Evolutionary conservation across 2,113 vertebrate species (phyloP), one percentile per base, ranked within the genome.

Genomic region (Clarias batrachus): DNA sequence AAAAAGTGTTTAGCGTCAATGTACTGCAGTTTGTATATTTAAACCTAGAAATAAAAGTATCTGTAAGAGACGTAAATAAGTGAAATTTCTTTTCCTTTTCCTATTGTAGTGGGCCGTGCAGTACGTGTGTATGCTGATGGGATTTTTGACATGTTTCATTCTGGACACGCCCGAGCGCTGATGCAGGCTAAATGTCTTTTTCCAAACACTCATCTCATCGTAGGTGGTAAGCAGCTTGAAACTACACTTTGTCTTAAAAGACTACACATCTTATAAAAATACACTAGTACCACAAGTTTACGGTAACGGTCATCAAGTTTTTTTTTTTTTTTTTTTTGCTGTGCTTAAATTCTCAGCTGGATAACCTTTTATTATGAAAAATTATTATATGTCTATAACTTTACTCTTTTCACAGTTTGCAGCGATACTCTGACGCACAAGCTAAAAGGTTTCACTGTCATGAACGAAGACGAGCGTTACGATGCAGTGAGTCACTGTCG

Each of bases 161-260:
- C 97, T 11, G 98, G 98, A 90, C 98, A 99, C 11, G 98, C 98
- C 91, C 96, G 98, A 82, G 98, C 98, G 54, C 95, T 99, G 90
- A 99, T 99, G 98, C 98, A 99, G 93, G 98, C 98, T 0, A 99
- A 99, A 94, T 95, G 96, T 91, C 98, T 99, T 90, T 99, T 99
- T 91, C 98, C 98, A 85, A 99, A 99, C 90, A 99, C 98, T 17
- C 97, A 99, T 92, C 97, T 99, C 93, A 99, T 99, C 71, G 98
- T 99, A 0, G 98, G 98, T 92, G 97, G 98, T 98, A 94, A 96
- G 96, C 78, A 41, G 12, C 23, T 0, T 82, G 14, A 63, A 57
- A 79, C 8, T 11, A 27, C 17, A 57, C 14, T n/a, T 78, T 56
- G 21, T n/a, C 37, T 41, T 74, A 41, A 41, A 41, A 41, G 41